Conservation (phyloP, 2,113 vertebrate species). For the Tor tambroides region DNA sequence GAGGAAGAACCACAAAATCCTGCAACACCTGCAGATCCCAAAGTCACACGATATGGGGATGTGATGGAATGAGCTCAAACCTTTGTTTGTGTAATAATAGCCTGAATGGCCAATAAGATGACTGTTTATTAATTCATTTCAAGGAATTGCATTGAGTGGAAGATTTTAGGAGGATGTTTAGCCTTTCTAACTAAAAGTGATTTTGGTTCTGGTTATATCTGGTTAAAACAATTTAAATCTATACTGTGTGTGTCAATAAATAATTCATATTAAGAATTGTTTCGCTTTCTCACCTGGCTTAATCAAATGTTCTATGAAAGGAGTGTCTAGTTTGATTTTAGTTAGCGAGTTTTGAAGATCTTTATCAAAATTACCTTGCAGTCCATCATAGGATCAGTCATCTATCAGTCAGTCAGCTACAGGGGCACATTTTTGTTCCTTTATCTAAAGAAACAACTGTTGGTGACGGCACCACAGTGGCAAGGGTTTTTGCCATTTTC, state of each 20-base stretch:
- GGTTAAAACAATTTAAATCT: no score
- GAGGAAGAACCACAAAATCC: constrained; percentile 56
- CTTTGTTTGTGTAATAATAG: not conserved
- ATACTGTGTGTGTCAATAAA: not conserved
- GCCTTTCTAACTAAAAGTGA: not conserved
- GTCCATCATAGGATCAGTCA: not conserved
- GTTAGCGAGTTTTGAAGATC: not conserved
- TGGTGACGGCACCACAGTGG: not conserved
- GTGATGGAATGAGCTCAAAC: constrained; percentile 68
- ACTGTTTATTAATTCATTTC: not conserved
- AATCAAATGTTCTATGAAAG: constrained; percentile 12
- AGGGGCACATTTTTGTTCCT: not conserved
- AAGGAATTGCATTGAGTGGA: not conserved
- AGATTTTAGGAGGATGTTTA: not conserved
- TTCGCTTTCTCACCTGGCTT: not conserved
- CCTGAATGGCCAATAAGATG: not conserved
- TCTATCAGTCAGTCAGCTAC: not conserved
- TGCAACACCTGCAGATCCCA: constrained; percentile 49
- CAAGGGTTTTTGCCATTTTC: not conserved
- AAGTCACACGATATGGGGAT: constrained; percentile 75
- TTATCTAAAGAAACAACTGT: not conserved
- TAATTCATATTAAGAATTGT: not conserved
- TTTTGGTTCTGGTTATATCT: not conserved
- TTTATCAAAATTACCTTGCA: not conserved
- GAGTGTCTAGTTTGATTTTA: not conserved